These are phyloP conservation scores for Acanthosepion esculentum DNA, from an alignment of 2,888 invertebrate genomes.

Conservation along the genomic window DNA sequence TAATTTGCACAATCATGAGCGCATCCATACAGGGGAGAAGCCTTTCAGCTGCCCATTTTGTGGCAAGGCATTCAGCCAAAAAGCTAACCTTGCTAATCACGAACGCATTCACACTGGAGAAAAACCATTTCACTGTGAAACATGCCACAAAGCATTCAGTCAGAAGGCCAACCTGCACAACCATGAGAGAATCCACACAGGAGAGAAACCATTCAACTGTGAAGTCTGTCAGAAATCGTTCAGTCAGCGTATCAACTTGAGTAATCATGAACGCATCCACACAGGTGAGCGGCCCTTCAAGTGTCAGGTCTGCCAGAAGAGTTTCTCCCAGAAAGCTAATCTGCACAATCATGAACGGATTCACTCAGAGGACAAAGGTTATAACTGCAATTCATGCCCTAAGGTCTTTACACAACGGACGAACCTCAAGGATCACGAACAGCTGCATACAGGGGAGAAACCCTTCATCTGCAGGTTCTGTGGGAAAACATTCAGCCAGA, in stretches of 20 bases:
- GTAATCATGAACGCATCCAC: not conserved
- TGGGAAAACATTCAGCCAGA: not conserved
- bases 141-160: conserved; percentile 44
- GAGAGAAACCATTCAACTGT: conserved; percentile 41
- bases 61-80: conserved; percentile 40
- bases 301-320: conserved; percentile 37
- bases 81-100: conserved; percentile 41
- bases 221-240: conserved; percentile 43
- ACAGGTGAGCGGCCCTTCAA: conserved; percentile 46
- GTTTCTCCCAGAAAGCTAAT: conserved; percentile 38
- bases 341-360: conserved; percentile 34
- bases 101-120: conserved; percentile 44
- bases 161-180: conserved; percentile 37
- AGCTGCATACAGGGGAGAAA: not conserved
- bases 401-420: not conserved
- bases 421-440: not conserved
- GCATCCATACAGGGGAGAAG: conserved; percentile 44
- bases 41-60: conserved; percentile 40
- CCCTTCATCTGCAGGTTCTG: conserved; percentile 34
- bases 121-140: conserved; percentile 43
- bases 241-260: conserved; percentile 33
- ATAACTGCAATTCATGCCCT: conserved; percentile 3
- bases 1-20: conserved; percentile 3
- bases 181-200: conserved; percentile 39
- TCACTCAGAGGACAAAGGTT: conserved; percentile 35